These are phyloP conservation scores for Dorcus hopei DNA, from an alignment of 2,888 invertebrate species.

Conservation along the genomic window DNA sequence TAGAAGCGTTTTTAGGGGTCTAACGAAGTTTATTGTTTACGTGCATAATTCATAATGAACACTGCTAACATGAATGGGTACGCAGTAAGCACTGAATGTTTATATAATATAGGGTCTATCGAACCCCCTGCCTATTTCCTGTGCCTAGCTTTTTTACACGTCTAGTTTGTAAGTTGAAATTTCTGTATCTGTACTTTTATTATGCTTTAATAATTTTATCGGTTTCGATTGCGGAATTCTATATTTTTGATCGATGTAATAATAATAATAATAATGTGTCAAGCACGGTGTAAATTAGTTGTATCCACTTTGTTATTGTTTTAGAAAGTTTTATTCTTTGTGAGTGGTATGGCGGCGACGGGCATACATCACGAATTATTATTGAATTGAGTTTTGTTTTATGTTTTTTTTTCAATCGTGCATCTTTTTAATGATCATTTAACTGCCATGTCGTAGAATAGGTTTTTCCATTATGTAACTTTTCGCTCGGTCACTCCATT, in stretches of 20 bases:
- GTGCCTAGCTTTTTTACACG: constrained; percentile 40
- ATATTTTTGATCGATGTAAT: background rate
- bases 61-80: constrained; percentile 18
- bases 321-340: background rate
- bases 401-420: background rate
- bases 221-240: background rate
- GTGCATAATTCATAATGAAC: background rate
- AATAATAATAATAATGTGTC: background rate
- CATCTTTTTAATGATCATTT: background rate
- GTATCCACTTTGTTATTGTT: background rate
- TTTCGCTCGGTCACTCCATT: background rate
- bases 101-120: constrained; percentile 13
- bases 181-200: background rate
- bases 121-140: constrained; percentile 28
- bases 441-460: background rate
- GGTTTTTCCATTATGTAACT: background rate
- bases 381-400: background rate
- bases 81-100: constrained; percentile 25
- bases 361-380: no score
- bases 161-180: constrained; percentile 8
- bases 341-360: background rate
- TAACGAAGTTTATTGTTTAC: no score
- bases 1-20: no score
- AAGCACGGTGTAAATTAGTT: background rate
- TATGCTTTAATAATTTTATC: background rate